Conservation (phyloP, 64 coral and sea anemone genomes). For the Orbicella faveolata region DNA sequence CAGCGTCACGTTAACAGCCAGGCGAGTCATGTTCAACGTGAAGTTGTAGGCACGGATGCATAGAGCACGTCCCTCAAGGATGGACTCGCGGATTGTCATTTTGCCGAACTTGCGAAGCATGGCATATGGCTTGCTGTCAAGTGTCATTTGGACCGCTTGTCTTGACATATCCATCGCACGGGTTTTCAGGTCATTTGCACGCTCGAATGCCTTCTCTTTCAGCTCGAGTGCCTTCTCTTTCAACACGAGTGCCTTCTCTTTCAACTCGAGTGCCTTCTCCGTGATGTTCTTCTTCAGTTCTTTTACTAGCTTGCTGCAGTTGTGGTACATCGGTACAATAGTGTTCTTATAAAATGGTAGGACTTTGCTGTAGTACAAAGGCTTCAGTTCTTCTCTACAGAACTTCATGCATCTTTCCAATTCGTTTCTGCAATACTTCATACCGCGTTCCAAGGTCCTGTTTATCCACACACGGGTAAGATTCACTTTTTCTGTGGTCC, state of each 20-base stretch:
- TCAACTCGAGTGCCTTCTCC: slow-evolving; percentile 33
- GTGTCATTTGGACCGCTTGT: slow-evolving; percentile 41
- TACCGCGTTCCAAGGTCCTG: slow-evolving; percentile 56
- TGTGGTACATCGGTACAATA: slow-evolving; percentile 59
- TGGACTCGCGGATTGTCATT: slow-evolving; percentile 71
- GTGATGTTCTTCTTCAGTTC: slow-evolving; percentile 41
- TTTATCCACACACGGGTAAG: slow-evolving; percentile 62
- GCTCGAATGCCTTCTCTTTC: background rate
- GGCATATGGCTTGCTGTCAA: slow-evolving; percentile 46
- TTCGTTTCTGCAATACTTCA: slow-evolving; percentile 20
- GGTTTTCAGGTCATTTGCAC: slow-evolving; percentile 26
- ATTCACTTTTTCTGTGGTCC: slow-evolving; percentile 24
- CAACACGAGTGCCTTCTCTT: background rate
- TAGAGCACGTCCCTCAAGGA: slow-evolving; percentile 32
- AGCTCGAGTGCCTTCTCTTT: background rate
- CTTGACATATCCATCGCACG: slow-evolving; percentile 34
- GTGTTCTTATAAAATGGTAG: slow-evolving; percentile 66
- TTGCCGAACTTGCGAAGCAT: slow-evolving; percentile 61
- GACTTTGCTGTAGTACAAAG: slow-evolving; percentile 71
- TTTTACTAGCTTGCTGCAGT: slow-evolving; percentile 46
- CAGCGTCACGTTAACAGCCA: slow-evolving; percentile 38
- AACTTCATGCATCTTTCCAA: slow-evolving; percentile 2
- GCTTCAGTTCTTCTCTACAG: slow-evolving; percentile 47
- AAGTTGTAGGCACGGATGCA: slow-evolving; percentile 62
- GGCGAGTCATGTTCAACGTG: slow-evolving; percentile 46